These are phyloP conservation scores for Pseudanteris insignis DNA, from an alignment of 2,888 invertebrate genomes.

Conservation along the genomic window DNA sequence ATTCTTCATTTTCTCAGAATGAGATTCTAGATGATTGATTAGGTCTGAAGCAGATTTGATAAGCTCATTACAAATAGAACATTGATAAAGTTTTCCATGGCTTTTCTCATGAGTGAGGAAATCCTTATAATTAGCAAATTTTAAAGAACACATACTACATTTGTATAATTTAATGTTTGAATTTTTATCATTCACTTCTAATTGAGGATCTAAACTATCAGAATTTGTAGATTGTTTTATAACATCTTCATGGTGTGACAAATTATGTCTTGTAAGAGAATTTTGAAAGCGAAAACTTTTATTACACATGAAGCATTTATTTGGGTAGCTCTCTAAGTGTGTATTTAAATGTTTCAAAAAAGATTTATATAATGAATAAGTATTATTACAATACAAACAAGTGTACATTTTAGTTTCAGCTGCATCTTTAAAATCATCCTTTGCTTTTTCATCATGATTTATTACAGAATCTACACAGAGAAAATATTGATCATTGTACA, in stretches of 20 bases:
- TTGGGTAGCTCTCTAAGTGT: background rate
- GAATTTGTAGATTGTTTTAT: background rate
- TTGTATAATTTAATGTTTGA: no score
- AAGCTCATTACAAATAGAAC: background rate
- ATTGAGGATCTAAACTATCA: no score
- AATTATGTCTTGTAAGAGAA: background rate
- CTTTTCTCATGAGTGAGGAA: background rate
- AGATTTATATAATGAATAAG: background rate
- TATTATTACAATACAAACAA: background rate
- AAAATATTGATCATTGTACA: no score
- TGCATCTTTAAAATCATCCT: background rate
- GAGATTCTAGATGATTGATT: background rate
- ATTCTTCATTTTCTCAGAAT: background rate
- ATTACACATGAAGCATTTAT: background rate
- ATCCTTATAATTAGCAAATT: no score
- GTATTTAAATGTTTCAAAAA: background rate
- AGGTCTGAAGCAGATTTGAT: background rate
- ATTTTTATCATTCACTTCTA: no score
- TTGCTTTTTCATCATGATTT: background rate
- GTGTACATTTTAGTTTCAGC: background rate
- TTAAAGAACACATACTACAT: no score
- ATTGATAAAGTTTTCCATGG: background rate
- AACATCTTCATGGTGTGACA: background rate
- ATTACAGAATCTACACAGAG: no score
- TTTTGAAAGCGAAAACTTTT: background rate